Evolutionary conservation across 2,888 invertebrate species (phyloP), one percentile per base, ranked within the genome.

Genomic region (Uropetala carovei): DNA sequence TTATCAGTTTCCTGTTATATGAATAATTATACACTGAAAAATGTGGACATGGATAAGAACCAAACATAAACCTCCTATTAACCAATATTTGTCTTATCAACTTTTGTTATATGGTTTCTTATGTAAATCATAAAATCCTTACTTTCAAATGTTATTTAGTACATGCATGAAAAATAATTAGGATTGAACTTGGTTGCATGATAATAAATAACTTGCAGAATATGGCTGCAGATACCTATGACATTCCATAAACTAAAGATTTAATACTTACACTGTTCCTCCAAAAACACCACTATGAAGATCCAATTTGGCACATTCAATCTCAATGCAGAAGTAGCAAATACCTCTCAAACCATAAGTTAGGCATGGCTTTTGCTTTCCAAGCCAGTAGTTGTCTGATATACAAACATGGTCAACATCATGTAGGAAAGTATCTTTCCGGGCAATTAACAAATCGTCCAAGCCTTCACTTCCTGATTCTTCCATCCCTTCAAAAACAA

Each of bases 381-480:
- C 99, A 93, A 99, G 95, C 99, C 99, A 99, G 95, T 99, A 99
- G 95, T 99, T 99, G 95, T 99, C 99, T 43, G 99, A 99, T 94
- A 99, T 99, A 95, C 99, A 99, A 22, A 99, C 98, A 95, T 97
- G 99, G 95, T 99, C 99, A 0, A 98, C 97, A 94, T 96, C 96
- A 92, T 97, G 96, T 64, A 99, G 96, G 95, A 99, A 99, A 57
- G 96, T 96, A 93, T 98, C 97, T 94, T 97, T 97, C 93, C 96
- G 96, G 0, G 96, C 95, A 93, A 96, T 95, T 0, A 99, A 96
- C 14, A 99, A 95, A 0, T 97, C 98, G 95, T 99, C 99, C 56
- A 99, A 96, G n/a, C 99, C 99, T 94, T 98, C 98, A 93, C 99
- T 99, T 10, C 99, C 99, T 93, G 98, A 98, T 95, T 99, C 99